phyloP scores from a whole-genome alignment of 2,797 vertebrate genomes.

The Corythornis leucogaster region DNA sequence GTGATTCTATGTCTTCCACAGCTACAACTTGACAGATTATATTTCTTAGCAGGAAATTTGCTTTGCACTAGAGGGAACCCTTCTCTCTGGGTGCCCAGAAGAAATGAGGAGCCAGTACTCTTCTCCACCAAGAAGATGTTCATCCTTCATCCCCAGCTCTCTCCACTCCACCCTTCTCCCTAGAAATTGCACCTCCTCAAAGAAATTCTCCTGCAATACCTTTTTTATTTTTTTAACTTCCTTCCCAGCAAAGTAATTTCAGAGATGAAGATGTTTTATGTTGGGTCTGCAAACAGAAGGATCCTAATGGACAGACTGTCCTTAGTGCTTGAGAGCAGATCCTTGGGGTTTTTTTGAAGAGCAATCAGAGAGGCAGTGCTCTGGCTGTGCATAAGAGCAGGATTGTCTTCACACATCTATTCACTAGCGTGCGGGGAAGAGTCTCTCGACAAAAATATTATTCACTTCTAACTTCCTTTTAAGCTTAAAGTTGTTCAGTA shows the following conservation, averaged over 20 bases:
- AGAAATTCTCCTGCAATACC: too few relatives aligned
- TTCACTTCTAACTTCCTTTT: neutral
- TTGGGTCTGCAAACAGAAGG: neutral
- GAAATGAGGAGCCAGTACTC: neutral
- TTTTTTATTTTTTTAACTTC: neutral
- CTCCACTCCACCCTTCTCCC: neutral
- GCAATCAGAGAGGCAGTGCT: neutral
- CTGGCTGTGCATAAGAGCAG: neutral
- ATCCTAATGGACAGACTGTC: neutral
- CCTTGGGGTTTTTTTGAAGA: neutral
- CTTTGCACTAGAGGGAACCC: neutral
- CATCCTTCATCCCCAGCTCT: too few relatives aligned
- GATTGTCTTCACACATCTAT: neutral
- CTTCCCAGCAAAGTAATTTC: neutral
- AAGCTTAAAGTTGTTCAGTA: neutral
- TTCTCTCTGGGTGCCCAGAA: neutral
- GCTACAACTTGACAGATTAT: neutral
- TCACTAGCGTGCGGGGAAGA: neutral
- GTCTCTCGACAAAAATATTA: conserved; percentile 1
- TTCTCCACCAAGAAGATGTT: neutral
- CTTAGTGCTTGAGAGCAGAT: neutral
- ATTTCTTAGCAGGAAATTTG: neutral
- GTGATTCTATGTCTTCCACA: neutral
- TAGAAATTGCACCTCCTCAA: neutral
- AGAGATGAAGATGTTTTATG: neutral